Evolutionary conservation across 2,888 invertebrate species (phyloP).

Genomic region (Pristionchus mayeri): DNA sequence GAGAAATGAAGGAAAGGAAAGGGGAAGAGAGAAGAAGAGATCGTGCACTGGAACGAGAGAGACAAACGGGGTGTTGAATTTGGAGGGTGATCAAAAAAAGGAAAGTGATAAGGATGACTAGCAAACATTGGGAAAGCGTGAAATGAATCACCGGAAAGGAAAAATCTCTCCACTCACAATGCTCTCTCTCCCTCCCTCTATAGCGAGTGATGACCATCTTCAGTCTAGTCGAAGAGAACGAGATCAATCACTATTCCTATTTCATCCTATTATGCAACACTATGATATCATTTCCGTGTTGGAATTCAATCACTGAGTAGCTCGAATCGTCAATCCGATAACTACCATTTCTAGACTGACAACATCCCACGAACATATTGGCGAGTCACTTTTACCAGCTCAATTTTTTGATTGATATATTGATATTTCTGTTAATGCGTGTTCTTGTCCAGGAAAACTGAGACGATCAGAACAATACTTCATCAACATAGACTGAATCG

Average conservation of each 20-base stretch:
- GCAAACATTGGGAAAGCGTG: constrained; percentile 24
- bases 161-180: not conserved
- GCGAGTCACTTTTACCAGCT: no score
- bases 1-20: not conserved
- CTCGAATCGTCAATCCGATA: no score
- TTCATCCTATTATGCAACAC: constrained; percentile 7
- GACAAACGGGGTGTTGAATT: not conserved
- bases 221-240: not conserved
- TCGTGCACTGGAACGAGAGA: not conserved
- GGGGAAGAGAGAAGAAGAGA: not conserved
- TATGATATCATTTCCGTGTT: not conserved
- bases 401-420: no score
- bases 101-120: constrained; percentile 10
- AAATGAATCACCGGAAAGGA: constrained; percentile 11
- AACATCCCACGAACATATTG: no score
- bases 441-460: no score
- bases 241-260: not conserved
- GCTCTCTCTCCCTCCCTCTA: not conserved
- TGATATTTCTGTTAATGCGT: no score
- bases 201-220: not conserved
- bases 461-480: no score
- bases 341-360: no score
- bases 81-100: constrained; percentile 5
- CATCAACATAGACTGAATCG: no score
- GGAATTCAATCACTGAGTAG: no score